phyloP scores from a whole-genome alignment of 2,113 vertebrate genomes.

The Lagopus muta region DNA sequence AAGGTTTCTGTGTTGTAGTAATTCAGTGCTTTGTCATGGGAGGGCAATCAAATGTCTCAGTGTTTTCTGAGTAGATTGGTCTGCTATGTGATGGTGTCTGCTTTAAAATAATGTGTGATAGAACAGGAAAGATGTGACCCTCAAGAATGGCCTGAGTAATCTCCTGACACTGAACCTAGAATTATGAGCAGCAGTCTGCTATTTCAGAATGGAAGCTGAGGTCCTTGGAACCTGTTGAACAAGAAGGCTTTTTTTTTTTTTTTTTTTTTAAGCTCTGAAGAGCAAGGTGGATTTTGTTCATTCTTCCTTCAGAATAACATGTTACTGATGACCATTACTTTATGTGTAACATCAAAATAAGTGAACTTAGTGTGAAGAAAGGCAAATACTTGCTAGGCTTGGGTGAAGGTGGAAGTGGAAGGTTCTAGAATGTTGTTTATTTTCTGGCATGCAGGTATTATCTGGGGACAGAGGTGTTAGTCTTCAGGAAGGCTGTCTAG shows the following conservation, averaged over 20 bases:
- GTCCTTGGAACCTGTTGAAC: not conserved
- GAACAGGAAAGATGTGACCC: not conserved
- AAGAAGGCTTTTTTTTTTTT: not conserved
- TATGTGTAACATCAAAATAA: not conserved
- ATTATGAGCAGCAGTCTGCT: not conserved
- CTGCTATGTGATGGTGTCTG: not conserved
- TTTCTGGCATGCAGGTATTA: not conserved
- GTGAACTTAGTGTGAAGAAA: not conserved
- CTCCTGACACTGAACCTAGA: constrained; percentile 5
- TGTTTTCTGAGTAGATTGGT: not conserved
- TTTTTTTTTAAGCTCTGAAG: not conserved
- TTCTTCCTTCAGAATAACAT: not conserved
- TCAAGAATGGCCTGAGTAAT: constrained; percentile 17
- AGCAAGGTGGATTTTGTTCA: not conserved
- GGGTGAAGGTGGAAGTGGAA: not conserved
- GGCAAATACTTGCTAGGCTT: not conserved
- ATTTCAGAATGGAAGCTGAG: constrained; percentile 24
- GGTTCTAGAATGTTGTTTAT: not conserved
- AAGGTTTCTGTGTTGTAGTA: not conserved
- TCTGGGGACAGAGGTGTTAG: not conserved
- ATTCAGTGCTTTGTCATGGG: not conserved
- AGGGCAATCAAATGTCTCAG: not conserved
- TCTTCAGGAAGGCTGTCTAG: not conserved
- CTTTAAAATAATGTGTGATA: not conserved
- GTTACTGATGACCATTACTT: not conserved